These are phyloP conservation scores for Poeciliopsis gracilis DNA, from an alignment of 2,797 vertebrate species.

Conservation along the genomic window DNA sequence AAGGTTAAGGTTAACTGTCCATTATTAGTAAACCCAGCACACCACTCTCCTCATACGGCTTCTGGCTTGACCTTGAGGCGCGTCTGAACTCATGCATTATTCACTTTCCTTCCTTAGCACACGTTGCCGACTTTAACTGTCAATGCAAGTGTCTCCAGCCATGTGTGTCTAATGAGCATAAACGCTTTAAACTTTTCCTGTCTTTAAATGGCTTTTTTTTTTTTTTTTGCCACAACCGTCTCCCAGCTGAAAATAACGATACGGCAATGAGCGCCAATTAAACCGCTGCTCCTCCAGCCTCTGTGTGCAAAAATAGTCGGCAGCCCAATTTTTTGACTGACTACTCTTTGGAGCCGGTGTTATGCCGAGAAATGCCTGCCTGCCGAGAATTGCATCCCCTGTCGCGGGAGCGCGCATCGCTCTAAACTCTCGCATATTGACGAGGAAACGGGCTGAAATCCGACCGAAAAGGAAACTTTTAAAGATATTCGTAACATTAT, in stretches of 20 bases:
- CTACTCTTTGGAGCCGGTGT: constrained; percentile 67
- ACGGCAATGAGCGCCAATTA: constrained; percentile 69
- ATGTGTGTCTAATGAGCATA: constrained; percentile 68
- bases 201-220: constrained; percentile 47
- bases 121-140: constrained; percentile 60
- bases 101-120: constrained; percentile 67
- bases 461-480: too few relatives aligned
- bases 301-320: constrained; percentile 63
- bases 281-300: constrained; percentile 55
- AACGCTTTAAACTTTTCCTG: constrained; percentile 68
- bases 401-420: too few relatives aligned
- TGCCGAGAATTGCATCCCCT: too few relatives aligned
- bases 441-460: too few relatives aligned
- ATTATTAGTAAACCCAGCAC: constrained; percentile 65
- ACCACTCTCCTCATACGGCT: constrained; percentile 34
- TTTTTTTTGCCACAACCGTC: constrained; percentile 57
- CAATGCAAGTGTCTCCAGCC: constrained; percentile 53
- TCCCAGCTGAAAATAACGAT: constrained; percentile 65
- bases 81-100: constrained; percentile 76
- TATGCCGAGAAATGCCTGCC: too few relatives aligned
- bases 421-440: too few relatives aligned
- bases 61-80: constrained; percentile 70
- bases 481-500: too few relatives aligned
- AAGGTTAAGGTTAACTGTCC: constrained; percentile 65
- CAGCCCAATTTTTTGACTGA: constrained; percentile 63